phyloP scores from a whole-genome alignment of 2,113 vertebrate species.

The Brienomyrus brachyistius region DNA sequence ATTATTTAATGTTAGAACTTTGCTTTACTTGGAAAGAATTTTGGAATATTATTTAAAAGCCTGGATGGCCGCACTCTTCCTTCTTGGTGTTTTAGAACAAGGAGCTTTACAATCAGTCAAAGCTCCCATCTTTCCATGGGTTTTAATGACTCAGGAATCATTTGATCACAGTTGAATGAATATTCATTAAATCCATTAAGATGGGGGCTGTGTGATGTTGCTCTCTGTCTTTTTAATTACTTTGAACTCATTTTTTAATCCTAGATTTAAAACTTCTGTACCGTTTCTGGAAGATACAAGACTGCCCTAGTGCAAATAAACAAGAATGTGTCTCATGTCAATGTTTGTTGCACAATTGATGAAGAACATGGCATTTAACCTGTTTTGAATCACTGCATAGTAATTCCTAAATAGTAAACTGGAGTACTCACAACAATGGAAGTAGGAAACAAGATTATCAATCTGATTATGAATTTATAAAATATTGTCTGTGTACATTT shows the following conservation, averaged over 20 bases:
- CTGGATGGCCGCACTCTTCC: slow-evolving; percentile 10
- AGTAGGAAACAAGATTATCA: not conserved
- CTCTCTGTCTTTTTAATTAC: slow-evolving; percentile 4
- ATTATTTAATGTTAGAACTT: not conserved
- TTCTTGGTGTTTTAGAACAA: not conserved
- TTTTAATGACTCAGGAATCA: slow-evolving; percentile 41
- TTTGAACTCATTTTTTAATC: not conserved
- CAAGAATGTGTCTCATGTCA: not conserved
- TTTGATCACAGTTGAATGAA: slow-evolving; percentile 52
- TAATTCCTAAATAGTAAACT: not conserved
- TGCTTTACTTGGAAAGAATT: not conserved
- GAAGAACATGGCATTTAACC: not conserved
- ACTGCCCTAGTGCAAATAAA: not conserved
- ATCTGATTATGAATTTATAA: not conserved
- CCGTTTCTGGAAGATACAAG: not conserved
- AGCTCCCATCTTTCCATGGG: slow-evolving; percentile 39
- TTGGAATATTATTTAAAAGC: not conserved
- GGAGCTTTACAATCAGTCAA: slow-evolving; percentile 13
- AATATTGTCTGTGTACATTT: not conserved
- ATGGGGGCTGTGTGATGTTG: slow-evolving; percentile 34
- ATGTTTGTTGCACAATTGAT: not conserved
- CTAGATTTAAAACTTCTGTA: not conserved
- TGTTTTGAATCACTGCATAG: not conserved
- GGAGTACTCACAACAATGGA: not conserved
- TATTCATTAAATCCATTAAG: slow-evolving; percentile 61